Conservation (phyloP, 2,113 vertebrate genomes). For the Fregata magnificens region DNA sequence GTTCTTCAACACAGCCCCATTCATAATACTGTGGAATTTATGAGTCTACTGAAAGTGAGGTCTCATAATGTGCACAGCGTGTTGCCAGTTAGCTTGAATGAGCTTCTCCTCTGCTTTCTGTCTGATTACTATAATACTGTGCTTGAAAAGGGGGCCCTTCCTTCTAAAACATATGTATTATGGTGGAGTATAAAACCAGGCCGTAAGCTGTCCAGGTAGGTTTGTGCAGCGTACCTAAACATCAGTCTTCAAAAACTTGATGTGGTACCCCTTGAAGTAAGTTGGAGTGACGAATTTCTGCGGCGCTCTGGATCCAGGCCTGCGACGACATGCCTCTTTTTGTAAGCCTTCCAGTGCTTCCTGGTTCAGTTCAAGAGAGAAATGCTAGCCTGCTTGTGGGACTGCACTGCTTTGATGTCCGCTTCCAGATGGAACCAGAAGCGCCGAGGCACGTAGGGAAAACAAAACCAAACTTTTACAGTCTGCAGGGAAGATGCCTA, state of each 20-base stretch:
- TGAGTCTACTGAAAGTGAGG: constrained; percentile 33
- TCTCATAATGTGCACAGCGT: constrained; percentile 46
- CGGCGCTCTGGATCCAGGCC: rapidly evolving
- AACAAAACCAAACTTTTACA: constrained; percentile 27
- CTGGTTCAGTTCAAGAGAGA: constrained; percentile 6
- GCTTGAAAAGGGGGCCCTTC: constrained; percentile 23
- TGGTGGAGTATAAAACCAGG: neutral
- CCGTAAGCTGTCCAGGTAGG: neutral
- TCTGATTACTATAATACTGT: neutral
- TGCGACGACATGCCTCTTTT: neutral
- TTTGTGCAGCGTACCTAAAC: neutral
- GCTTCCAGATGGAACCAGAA: constrained; percentile 56
- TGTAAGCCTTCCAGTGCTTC: constrained; percentile 28
- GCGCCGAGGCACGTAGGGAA: neutral
- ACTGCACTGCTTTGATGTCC: constrained; percentile 26
- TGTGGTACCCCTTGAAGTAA: neutral
- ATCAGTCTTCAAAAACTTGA: neutral
- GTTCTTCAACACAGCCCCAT: constrained; percentile 34
- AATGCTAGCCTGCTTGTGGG: neutral
- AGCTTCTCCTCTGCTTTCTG: constrained; percentile 59
- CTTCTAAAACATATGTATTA: neutral
- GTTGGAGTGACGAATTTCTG: neutral
- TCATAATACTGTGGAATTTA: constrained; percentile 29
- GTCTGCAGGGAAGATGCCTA: constrained; percentile 41
- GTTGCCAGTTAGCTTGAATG: constrained; percentile 47